Evolutionary conservation across 2,888 invertebrate species (phyloP), one percentile per base, ranked within the genome.

Genomic region (Pammene aurita): DNA sequence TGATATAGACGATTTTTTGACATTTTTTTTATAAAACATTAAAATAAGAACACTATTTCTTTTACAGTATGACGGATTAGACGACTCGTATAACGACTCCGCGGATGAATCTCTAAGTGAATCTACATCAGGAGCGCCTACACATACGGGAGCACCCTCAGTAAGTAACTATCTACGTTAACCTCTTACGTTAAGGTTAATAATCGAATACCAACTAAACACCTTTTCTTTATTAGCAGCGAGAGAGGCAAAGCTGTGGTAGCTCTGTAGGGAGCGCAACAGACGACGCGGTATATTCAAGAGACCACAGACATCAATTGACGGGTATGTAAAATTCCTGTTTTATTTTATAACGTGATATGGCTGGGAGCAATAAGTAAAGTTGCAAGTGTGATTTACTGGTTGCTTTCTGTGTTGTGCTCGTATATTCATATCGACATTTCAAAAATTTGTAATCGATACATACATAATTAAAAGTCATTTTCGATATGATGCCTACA

Each of bases 31-130:
- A n/a, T n/a, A n/a, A n/a, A n/a, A n/a, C n/a, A n/a, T n/a, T n/a
- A n/a, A n/a, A n/a, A n/a, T n/a, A n/a, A n/a, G n/a, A n/a, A n/a
- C n/a, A n/a, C n/a, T 52, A 52, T 54, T 34, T 46, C 1, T 14
- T 75, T 82, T 84, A 68, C 90, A 96, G 93, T 96, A 96, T 83
- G 96, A 96, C 78, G 96, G 96, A 42, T 90, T 96, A 73, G 96
- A 96, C 80, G 96, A 96, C 81, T 96, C 96, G 71, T 95, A 95
- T 81, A 94, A 93, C 74, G 93, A 93, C 77, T 93, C 93, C 0
- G 93, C 92, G 2, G 93, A 93, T 73, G 94, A 93, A 79, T 93
- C 93, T 44, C 86, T 93, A 67, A 93, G 93, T 74, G 94, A 94
- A 82, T 93, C 93, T 16, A 94, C 93, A 35, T 93, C 94, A 54